phyloP scores from a whole-genome alignment of 2,888 invertebrate genomes.

The Euzetes globulus region DNA sequence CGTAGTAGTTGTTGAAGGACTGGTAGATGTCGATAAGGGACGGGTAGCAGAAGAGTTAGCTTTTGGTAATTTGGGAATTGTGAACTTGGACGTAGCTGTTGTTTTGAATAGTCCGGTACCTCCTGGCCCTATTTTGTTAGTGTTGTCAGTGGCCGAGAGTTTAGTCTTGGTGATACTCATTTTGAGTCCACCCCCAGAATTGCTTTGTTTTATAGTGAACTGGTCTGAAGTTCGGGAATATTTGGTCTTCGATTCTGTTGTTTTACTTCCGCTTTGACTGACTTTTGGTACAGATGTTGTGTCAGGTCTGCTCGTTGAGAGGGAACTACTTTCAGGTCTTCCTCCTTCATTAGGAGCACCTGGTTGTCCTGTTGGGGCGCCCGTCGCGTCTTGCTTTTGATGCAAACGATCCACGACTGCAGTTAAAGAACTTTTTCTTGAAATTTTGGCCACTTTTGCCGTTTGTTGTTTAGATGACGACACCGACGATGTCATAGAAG shows the following conservation, averaged over 20 bases:
- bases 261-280: conserved; percentile 49
- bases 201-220: conserved; percentile 34
- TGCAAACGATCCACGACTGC: conserved; percentile 31
- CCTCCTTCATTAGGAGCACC: conserved; percentile 42
- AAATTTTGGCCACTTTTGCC: conserved; percentile 21
- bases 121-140: conserved; percentile 21
- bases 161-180: conserved; percentile 37
- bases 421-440: conserved; percentile 28
- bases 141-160: neutral
- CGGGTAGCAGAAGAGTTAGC: neutral
- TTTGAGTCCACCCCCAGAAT: conserved; percentile 31
- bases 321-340: conserved; percentile 39
- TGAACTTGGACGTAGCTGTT: conserved; percentile 28
- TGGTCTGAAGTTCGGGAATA: conserved; percentile 33
- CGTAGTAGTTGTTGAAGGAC: neutral
- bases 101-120: conserved; percentile 32
- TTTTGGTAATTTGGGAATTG: conserved; percentile 32
- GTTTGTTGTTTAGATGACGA: neutral
- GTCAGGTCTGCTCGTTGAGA: conserved; percentile 38
- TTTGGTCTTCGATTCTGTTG: conserved; percentile 18
- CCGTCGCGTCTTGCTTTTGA: conserved; percentile 7
- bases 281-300: conserved; percentile 36
- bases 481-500: conserved; percentile 6
- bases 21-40: neutral
- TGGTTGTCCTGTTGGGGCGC: neutral